Evolutionary conservation across 2,797 vertebrate species (phyloP), one percentile per base, ranked within the genome.

Genomic region (Sylvia borin): DNA sequence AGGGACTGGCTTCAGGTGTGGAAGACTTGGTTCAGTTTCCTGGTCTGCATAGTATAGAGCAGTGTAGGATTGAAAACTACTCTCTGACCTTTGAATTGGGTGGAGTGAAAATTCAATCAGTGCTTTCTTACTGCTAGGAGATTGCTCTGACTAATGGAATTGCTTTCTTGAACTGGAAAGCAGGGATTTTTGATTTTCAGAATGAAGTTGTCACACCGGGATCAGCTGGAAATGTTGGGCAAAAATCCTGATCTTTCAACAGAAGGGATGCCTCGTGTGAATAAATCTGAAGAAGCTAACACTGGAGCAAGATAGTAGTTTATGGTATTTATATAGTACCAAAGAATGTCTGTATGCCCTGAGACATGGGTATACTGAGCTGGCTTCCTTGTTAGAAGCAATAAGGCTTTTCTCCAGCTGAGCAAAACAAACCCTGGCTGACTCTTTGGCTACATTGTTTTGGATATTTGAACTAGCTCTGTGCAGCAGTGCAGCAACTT

Each of bases 11-110:
- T 67, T 67, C 73, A 78, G 40, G 66, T 78, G 76, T 93, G 90
- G 75, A 86, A 94, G 90, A 47, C 85, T 85, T 93, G 80, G 83
- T 92, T 94, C 90, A 96, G 68, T 48, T 96, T 93, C 91, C 85
- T 90, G 58, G 27, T 95, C 57, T 79, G 34, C 5, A 16, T 58
- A 53, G 54, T 71, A 58, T 36, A 57, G 66, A 82, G 48, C 89
- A 75, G 38, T 45, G 67, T 34, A 42, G 83, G 83, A 72, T 96
- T 90, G 92, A 96, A 96, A 96, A 94, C 88, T 95, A 86, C 83
- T 88, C 88, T 86, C 93, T 97, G 96, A 97, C 93, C 95, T 97
- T 96, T 95, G 83, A 87, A 62, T 82, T 86, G 94, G 96, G 96
- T 93, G 96, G 94, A 93, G 93, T 95, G 25, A 93, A 90, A 90